A percentile compares a stretch with the other conserved stretches of the same genome.
These are phyloP conservation scores for Drosophila nigrodunni DNA, from an alignment of 1,140 invertebrate species.

Conservation along the genomic window DNA sequence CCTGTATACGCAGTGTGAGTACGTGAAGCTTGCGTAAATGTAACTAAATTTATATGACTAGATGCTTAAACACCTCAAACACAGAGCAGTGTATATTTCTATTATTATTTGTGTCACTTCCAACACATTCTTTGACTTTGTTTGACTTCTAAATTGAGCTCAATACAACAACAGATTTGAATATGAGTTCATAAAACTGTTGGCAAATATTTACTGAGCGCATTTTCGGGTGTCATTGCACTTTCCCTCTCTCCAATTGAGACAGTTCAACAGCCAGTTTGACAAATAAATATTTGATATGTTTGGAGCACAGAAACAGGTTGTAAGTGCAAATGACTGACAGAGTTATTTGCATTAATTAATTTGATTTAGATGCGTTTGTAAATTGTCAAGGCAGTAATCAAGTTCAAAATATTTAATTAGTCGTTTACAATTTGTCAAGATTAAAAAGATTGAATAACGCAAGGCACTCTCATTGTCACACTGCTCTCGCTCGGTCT, in stretches of 20 bases:
- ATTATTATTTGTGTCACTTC: too few species aligned
- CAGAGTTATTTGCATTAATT: constrained; percentile 56
- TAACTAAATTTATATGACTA: too few species aligned
- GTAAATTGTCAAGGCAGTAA: neutral
- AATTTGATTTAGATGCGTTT: constrained; percentile 50
- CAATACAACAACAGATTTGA: constrained; percentile 1
- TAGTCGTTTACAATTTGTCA: neutral
- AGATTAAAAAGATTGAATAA: constrained; percentile 12
- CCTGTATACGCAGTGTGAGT: neutral
- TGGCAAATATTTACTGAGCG: constrained; percentile 20
- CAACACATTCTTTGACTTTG: neutral
- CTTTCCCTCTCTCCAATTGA: neutral
- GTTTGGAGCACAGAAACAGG: constrained; percentile 10
- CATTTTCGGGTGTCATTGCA: constrained; percentile 40
- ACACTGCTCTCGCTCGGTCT: neutral
- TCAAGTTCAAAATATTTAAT: constrained; percentile 28
- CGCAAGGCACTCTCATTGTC: neutral
- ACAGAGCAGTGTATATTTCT: too few species aligned
- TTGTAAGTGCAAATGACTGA: constrained; percentile 26
- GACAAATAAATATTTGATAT: constrained; percentile 51
- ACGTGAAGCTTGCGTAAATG: too few species aligned
- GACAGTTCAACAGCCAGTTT: constrained; percentile 21
- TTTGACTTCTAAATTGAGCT: neutral
- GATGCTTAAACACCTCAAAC: too few species aligned
- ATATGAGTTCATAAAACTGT: constrained; percentile 20